Evolutionary conservation across 2,113 vertebrate species (phyloP), one percentile per base, ranked within the genome.

Genomic region (Thryonomys swinderianus): DNA sequence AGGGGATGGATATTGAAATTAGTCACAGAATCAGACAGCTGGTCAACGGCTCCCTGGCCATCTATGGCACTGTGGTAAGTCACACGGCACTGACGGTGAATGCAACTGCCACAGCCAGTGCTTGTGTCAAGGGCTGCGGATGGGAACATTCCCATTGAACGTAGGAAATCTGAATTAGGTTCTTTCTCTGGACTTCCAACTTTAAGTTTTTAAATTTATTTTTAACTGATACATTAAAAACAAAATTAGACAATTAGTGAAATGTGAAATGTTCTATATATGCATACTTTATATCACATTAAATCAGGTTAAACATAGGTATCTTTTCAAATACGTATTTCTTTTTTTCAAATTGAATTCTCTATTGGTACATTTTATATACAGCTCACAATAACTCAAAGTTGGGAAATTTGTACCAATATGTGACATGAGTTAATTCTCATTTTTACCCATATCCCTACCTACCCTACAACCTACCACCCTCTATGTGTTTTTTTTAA

Each of bases 31-130:
- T 99, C 94, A 98, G 62, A 30, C 99, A 99, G 62, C 98, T 99
- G 42, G 98, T 98, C 97, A 99, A 99, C 1, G 99, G 99, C 89
- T 99, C 99, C 45, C 98, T 99, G 14, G 99, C 99, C 67, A 99
- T 99, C 97, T 99, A 99, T 0, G 99, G 99, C 98, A 99, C 99
- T 0, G 98, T 99, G 93, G 99, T 99, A 99, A 96, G 99, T 98
- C 62, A 67, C 69, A 3, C 2, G 37, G 10, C 53, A 16, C 55
- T 79, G 5, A 5, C 14, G 4, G 9, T 45, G 62, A 5, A 5
- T 17, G 23, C 20, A 21, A 21, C 3, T n/a, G 30, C 32, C 37
- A 48, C 34, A 59, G 6, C 78, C 25, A 40, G 3, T 37, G 55
- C n/a, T 45, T 62, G 25, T 45, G 45, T 57, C 34, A 25, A 40